phyloP scores from a whole-genome alignment of 2,888 invertebrate genomes.

The Tetragnatha montana region DNA sequence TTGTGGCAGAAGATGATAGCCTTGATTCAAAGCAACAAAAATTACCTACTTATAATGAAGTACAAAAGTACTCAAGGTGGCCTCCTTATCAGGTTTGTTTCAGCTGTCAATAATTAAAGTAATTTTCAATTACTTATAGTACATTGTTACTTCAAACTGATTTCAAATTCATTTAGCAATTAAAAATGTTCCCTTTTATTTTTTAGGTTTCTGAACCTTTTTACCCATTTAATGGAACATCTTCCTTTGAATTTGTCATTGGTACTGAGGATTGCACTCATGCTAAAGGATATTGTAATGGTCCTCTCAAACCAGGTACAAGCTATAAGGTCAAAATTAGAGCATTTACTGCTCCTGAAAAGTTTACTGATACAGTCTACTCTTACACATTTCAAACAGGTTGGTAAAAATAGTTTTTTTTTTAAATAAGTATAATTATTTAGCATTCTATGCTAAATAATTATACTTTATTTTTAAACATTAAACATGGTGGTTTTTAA shows the following conservation, averaged over 20 bases:
- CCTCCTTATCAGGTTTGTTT: conserved; percentile 87
- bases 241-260: conserved; percentile 89
- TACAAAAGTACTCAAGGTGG: conserved; percentile 91
- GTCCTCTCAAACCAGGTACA: conserved; percentile 92
- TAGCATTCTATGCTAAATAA: not conserved
- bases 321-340: conserved; percentile 93
- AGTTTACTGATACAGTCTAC: conserved; percentile 95
- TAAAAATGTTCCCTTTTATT: not conserved
- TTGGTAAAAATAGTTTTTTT: conserved; percentile 74
- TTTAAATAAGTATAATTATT: not conserved
- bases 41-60: conserved; percentile 94
- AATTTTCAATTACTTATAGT: no score
- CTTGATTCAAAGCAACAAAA: conserved; percentile 81
- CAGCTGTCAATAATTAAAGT: not conserved
- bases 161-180: not conserved
- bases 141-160: not conserved
- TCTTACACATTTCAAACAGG: conserved; percentile 92
- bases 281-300: conserved; percentile 95
- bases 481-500: no score
- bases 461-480: not conserved
- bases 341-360: conserved; percentile 94
- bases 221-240: conserved; percentile 88
- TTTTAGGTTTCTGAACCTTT: conserved; percentile 87
- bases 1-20: conserved; percentile 87
- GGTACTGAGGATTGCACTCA: conserved; percentile 81